phyloP scores from a whole-genome alignment of 1,140 invertebrate genomes.

The Polyergus mexicanus region DNA sequence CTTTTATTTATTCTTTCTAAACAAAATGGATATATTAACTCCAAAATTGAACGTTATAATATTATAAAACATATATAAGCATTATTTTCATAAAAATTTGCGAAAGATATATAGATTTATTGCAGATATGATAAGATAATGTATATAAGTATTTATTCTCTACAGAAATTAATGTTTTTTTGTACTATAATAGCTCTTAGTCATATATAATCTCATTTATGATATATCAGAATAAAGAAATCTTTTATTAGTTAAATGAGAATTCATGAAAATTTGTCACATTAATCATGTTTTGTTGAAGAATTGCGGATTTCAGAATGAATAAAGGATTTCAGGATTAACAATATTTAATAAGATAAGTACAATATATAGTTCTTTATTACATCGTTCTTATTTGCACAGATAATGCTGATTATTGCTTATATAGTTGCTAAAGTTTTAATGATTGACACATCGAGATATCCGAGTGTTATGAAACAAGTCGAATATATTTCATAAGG shows the following conservation, averaged over 20 bases:
- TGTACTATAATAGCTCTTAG: slow-evolving; percentile 61
- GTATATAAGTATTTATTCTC: slow-evolving; percentile 68
- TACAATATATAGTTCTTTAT: slow-evolving; percentile 74
- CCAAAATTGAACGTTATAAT: too few relatives aligned
- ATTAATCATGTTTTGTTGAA: slow-evolving; percentile 18
- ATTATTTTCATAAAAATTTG: slow-evolving; percentile 8
- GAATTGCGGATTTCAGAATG: not conserved
- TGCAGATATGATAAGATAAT: slow-evolving; percentile 17
- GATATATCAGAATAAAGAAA: slow-evolving; percentile 57
- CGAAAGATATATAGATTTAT: not conserved
- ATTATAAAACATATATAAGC: not conserved
- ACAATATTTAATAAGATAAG: slow-evolving; percentile 30
- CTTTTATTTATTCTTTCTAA: not conserved
- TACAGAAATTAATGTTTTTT: slow-evolving; percentile 56
- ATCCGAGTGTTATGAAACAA: slow-evolving; percentile 76
- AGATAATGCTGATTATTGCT: slow-evolving; percentile 82
- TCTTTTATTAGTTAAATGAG: slow-evolving; percentile 38
- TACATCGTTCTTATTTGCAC: slow-evolving; percentile 74
- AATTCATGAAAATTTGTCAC: not conserved
- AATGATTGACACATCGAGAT: slow-evolving; percentile 81
- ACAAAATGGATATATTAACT: not conserved
- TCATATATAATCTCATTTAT: slow-evolving; percentile 39
- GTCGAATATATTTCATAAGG: slow-evolving; percentile 61
- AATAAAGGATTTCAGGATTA: not conserved
- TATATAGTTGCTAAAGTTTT: slow-evolving; percentile 78